Evolutionary conservation across 2,113 vertebrate genomes (phyloP).

Genomic region (Caranx ignobilis): DNA sequence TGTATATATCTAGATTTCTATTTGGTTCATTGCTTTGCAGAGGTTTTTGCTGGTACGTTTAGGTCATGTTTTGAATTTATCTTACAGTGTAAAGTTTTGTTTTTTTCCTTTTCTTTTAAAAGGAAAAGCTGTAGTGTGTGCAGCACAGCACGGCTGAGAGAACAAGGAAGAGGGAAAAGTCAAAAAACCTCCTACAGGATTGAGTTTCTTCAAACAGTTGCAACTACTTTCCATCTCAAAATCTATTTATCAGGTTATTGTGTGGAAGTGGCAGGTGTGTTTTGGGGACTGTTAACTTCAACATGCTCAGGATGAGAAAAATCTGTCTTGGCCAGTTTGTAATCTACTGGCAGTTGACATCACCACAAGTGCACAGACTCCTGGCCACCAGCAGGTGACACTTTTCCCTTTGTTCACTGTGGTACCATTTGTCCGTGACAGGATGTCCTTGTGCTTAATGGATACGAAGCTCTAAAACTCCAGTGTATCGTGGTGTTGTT

Average conservation of each 20-base stretch:
- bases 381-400: constrained; percentile 83
- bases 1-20: neutral
- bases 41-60: neutral
- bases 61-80: constrained; percentile 6
- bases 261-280: neutral
- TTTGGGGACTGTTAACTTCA: neutral
- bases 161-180: neutral
- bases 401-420: constrained; percentile 78
- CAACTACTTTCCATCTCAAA: neutral
- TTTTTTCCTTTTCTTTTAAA: constrained; percentile 25
- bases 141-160: constrained; percentile 2
- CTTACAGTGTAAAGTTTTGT: neutral
- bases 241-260: neutral
- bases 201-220: neutral
- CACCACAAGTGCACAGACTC: constrained; percentile 66
- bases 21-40: constrained; percentile 4
- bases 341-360: constrained; percentile 7
- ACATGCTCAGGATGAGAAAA: neutral
- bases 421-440: constrained; percentile 55
- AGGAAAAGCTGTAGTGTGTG: neutral
- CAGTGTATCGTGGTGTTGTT: constrained; percentile 27
- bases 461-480: constrained; percentile 45
- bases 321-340: neutral
- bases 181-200: constrained; percentile 1
- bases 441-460: constrained; percentile 50